Conservation (phyloP, 1,140 invertebrate species). For the Physella acuta region DNA sequence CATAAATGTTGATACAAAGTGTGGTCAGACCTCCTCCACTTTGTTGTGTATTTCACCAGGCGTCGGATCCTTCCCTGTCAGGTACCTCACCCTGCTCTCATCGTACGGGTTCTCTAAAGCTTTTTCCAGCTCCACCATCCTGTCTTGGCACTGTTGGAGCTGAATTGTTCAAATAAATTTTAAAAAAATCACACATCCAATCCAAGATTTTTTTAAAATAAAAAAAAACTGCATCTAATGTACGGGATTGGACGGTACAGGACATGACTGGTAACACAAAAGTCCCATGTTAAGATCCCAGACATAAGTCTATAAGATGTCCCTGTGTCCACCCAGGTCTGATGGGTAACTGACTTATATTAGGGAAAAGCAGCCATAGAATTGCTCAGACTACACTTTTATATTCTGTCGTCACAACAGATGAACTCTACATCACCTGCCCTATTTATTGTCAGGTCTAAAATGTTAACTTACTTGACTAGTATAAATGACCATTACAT, state of each 20-base stretch:
- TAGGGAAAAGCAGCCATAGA: no score
- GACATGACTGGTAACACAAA: background rate
- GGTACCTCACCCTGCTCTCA: constrained; percentile 50
- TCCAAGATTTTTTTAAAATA: no score
- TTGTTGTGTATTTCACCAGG: constrained; percentile 55
- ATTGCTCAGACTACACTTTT: no score
- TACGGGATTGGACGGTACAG: background rate
- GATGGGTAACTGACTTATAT: background rate
- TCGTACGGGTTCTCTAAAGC: constrained; percentile 57
- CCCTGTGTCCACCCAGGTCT: background rate
- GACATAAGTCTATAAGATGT: background rate
- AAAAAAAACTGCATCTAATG: no score
- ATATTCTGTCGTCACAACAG: no score
- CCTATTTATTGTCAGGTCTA: no score
- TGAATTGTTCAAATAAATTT: constrained; percentile 24
- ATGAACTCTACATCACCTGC: no score
- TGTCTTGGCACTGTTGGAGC: constrained; percentile 58
- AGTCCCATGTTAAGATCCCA: background rate
- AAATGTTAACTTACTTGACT: no score
- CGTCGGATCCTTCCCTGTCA: constrained; percentile 54
- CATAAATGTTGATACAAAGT: no score
- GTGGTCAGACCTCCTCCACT: constrained; percentile 59
- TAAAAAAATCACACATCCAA: background rate
- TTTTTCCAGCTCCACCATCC: constrained; percentile 57
- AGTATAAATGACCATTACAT: no score